Evolutionary conservation across 2,113 vertebrate species (phyloP).

Genomic region (Python bivittatus): DNA sequence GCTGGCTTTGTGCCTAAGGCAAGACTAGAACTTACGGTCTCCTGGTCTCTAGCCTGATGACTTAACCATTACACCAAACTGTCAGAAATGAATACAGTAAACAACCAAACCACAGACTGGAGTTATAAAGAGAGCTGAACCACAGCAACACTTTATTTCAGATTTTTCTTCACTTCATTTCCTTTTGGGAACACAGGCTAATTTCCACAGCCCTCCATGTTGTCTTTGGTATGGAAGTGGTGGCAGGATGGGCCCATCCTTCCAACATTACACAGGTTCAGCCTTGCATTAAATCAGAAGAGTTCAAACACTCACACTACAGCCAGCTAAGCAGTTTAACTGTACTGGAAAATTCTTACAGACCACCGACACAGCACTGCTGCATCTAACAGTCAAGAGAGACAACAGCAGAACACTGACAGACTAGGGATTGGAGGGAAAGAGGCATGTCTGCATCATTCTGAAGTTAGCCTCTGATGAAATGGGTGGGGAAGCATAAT

Average conservation of each 20-base stretch:
- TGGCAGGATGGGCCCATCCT: background rate
- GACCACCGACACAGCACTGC: no score
- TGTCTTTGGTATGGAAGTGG: background rate
- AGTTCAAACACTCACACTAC: background rate
- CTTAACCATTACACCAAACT: background rate
- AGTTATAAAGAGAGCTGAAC: background rate
- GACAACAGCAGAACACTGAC: no score
- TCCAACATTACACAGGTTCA: background rate
- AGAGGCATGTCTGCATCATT: background rate
- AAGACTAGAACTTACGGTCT: no score
- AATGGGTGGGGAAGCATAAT: background rate
- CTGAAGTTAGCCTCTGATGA: background rate
- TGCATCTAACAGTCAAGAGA: no score
- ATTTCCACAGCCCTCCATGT: background rate
- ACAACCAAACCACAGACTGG: background rate
- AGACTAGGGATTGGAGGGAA: no score
- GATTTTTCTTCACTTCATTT: background rate
- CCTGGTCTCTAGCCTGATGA: background rate
- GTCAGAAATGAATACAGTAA: background rate
- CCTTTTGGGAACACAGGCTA: background rate
- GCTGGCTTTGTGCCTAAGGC: no score
- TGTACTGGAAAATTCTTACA: background rate
- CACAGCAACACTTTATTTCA: background rate
- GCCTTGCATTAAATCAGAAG: background rate
- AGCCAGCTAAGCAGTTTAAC: background rate